Evolutionary conservation across 1,140 invertebrate genomes (phyloP).

Genomic region (Rhopalosiphum padi): DNA sequence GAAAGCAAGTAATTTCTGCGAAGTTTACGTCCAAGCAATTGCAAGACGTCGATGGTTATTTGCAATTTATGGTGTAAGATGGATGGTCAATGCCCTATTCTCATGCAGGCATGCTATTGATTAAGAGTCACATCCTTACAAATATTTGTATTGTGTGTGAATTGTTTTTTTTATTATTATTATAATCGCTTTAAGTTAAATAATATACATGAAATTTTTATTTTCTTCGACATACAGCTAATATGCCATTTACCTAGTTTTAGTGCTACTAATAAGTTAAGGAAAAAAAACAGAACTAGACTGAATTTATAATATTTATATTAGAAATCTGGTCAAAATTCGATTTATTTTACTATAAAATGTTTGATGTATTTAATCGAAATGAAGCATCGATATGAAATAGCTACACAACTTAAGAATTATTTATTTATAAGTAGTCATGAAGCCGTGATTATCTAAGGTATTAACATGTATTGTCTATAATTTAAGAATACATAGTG

Average conservation of each 20-base stretch:
- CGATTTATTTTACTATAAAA: neutral
- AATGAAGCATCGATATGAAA: neutral
- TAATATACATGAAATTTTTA: neutral
- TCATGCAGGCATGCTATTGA: neutral
- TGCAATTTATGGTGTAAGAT: constrained; percentile 53
- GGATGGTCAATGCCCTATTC: neutral
- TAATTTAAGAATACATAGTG: neutral
- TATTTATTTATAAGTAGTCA: neutral
- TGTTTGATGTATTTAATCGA: neutral
- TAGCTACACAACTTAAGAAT: neutral
- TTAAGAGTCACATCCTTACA: neutral
- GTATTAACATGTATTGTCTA: neutral
- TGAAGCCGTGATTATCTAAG: neutral
- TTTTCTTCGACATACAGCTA: neutral
- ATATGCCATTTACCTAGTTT: neutral
- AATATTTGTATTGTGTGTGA: too few species aligned
- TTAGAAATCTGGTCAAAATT: neutral
- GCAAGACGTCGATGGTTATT: constrained; percentile 78
- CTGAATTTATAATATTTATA: neutral
- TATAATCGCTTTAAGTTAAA: neutral
- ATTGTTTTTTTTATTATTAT: neutral
- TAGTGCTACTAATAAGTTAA: neutral
- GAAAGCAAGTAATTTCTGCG: constrained; percentile 77
- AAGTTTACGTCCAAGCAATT: constrained; percentile 84
- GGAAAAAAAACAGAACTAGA: neutral